Evolutionary conservation across 2,797 vertebrate species (phyloP), one percentile per base, ranked within the genome.

Genomic region (Chanos chanos): DNA sequence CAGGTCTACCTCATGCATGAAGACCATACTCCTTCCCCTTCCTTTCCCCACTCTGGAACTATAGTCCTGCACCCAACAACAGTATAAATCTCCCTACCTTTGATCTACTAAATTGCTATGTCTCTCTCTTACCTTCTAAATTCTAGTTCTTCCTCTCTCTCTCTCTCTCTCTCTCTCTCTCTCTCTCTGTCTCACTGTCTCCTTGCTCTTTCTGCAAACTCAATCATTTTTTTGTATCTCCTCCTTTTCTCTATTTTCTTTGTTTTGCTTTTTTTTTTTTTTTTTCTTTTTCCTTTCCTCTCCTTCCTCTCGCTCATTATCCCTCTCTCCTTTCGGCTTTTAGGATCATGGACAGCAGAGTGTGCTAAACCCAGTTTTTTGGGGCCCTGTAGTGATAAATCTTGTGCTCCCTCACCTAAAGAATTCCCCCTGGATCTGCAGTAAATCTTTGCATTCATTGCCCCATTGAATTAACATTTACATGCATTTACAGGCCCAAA

Each of bases 281-380:
- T 19, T 8, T 22, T 33, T 24, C 44, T 22, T 31, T 9, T 37
- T 22, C 36, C n/a, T 64, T 28, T n/a, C 7, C 5, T 6, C 28
- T 44, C 34, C 49, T 28, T 40, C 25, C 21, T 53, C 24, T 30
- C n/a, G 34, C 24, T 13, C n/a, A n/a, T n/a, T n/a, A n/a, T 40
- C 28, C 25, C 34, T 18, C 5, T 36, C 10, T 18, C 1, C 33
- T 16, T 27, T 12, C 33, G 18, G 7, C 47, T 41, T 33, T 19
- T 54, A 44, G 16, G 45, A 51, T 51, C 45, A 51, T 8, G n/a
- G 49, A 39, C 37, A 31, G 4, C 16, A 13, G 10, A 13, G 44
- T 37, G 54, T n/a, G n/a, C 56, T 62, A 50, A 62, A 66, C 66
- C 36, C 47, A 16, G 5, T 56, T 43, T 39, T 15, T 33, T 22